phyloP scores from a whole-genome alignment of 2,113 vertebrate genomes.

The Microcebus murinus region DNA sequence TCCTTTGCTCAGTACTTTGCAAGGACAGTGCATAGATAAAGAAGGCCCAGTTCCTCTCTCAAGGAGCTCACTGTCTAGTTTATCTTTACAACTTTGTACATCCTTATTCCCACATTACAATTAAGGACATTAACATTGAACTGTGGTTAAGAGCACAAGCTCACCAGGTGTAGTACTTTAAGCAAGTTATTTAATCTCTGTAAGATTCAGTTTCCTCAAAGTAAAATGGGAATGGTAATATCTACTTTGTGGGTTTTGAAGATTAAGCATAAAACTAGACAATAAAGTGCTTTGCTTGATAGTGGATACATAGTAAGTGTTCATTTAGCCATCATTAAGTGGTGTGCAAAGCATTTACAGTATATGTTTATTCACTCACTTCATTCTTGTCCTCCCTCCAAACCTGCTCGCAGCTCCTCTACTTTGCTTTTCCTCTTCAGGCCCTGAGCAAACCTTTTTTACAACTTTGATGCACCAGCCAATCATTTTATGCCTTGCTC shows the following conservation, averaged over 20 bases:
- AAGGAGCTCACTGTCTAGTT: background rate
- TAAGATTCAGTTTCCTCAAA: background rate
- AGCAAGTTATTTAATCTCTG: background rate
- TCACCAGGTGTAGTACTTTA: background rate
- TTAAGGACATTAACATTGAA: background rate
- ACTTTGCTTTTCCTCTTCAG: background rate
- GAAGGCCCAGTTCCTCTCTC: background rate
- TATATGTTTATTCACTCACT: background rate
- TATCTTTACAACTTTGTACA: background rate
- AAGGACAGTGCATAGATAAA: background rate
- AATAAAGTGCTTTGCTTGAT: background rate
- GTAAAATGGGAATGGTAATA: background rate
- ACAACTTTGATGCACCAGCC: background rate
- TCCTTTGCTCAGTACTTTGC: background rate
- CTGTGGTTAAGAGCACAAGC: background rate
- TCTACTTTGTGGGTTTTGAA: background rate
- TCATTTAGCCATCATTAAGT: background rate
- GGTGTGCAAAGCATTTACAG: background rate
- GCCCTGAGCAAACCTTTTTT: background rate
- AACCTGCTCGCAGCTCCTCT: background rate
- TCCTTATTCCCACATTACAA: background rate
- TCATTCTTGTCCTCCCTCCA: background rate
- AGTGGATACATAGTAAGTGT: background rate
- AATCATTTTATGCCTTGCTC: background rate
- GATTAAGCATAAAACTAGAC: background rate